These are phyloP conservation scores for Halesus radiatus DNA, from an alignment of 1,140 invertebrate genomes.

Conservation along the genomic window DNA sequence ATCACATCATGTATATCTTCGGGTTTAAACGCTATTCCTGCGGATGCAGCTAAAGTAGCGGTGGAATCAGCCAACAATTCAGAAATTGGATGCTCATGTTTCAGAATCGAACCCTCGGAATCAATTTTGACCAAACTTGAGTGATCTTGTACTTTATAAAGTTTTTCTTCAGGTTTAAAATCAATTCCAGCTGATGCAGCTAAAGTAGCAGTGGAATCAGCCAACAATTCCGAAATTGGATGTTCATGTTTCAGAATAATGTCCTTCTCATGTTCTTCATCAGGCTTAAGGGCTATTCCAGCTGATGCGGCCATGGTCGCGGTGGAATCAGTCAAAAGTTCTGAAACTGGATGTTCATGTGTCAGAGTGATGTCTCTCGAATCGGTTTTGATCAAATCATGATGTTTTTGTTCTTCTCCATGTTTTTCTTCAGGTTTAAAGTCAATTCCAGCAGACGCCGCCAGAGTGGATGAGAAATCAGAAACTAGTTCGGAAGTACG, in stretches of 20 bases:
- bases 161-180: conserved; percentile 43
- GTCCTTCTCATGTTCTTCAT: conserved; percentile 14
- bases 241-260: not conserved
- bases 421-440: conserved; percentile 26
- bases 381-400: not conserved
- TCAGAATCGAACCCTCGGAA: not conserved
- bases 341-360: conserved; percentile 15
- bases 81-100: conserved; percentile 8
- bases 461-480: conserved; percentile 42
- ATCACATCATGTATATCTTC: conserved; percentile 23
- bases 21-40: conserved; percentile 29
- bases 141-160: not conserved
- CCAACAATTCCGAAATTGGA: conserved; percentile 33
- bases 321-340: conserved; percentile 42
- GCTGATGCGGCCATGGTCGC: conserved; percentile 44
- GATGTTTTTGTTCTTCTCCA: not conserved
- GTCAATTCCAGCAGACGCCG: conserved; percentile 40
- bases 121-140: not conserved
- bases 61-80: conserved; percentile 43
- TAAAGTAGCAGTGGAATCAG: conserved; percentile 37
- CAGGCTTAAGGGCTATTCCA: conserved; percentile 42
- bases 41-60: conserved; percentile 43
- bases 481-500: conserved; percentile 32
- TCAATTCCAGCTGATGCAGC: conserved; percentile 48
- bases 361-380: not conserved